phyloP scores from a whole-genome alignment of 2,888 invertebrate genomes.

The Drosophila lutescens region DNA sequence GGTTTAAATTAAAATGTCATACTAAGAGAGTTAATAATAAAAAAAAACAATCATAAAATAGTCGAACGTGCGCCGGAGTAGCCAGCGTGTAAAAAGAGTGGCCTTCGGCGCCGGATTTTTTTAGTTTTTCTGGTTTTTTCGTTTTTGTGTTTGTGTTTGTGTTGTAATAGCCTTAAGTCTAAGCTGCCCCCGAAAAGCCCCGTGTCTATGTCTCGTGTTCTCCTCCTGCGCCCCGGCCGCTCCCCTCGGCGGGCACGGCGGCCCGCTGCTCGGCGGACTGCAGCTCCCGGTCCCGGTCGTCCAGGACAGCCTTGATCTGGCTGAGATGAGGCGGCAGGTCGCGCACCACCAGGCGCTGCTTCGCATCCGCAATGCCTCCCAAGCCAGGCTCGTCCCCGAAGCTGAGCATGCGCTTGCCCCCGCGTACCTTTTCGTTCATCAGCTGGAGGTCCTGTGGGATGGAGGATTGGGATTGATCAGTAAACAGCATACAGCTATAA shows the following conservation, averaged over 20 bases:
- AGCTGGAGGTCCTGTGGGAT: slow-evolving; percentile 68
- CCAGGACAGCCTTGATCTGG: slow-evolving; percentile 64
- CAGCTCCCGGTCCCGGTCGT: slow-evolving; percentile 64
- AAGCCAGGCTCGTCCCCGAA: slow-evolving; percentile 72
- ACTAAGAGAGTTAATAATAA: slow-evolving; percentile 36
- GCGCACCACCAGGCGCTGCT: slow-evolving; percentile 37
- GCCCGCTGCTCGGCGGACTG: slow-evolving; percentile 11
- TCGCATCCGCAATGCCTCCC: slow-evolving; percentile 36
- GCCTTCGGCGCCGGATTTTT: not conserved
- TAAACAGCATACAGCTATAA: too few relatives aligned
- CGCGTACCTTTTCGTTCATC: slow-evolving; percentile 80
- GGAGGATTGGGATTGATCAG: too few relatives aligned
- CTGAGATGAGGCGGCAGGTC: slow-evolving; percentile 43
- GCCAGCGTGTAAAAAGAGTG: not conserved
- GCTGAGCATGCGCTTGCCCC: slow-evolving; percentile 80
- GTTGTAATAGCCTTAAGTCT: slow-evolving; percentile 28
- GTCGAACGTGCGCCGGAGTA: slow-evolving; percentile 8
- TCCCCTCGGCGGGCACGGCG: not conserved
- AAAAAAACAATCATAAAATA: slow-evolving; percentile 42
- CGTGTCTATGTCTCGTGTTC: slow-evolving; percentile 33
- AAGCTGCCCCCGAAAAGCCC: slow-evolving; percentile 36
- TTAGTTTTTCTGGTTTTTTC: not conserved
- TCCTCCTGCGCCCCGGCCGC: not conserved
- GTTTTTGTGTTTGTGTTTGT: not conserved
- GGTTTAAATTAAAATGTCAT: slow-evolving; percentile 38